Evolutionary conservation across 2,888 invertebrate genomes (phyloP).

Genomic region (Heterodera filipjevi): DNA sequence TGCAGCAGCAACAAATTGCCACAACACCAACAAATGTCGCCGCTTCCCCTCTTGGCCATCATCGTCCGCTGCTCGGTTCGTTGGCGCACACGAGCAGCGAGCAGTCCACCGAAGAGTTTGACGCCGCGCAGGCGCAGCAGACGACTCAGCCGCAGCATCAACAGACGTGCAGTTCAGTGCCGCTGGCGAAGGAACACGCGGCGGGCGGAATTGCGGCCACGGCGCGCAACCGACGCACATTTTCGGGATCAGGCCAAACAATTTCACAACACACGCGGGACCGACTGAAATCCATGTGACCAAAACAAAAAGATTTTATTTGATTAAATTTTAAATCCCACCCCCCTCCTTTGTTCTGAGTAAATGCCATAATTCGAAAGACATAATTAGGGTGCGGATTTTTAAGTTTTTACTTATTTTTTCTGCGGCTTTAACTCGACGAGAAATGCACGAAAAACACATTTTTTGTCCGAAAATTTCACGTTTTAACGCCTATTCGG

Average conservation of each 20-base stretch:
- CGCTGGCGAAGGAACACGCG: constrained; percentile 19
- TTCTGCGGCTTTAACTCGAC: too few relatives aligned
- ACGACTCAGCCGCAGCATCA: constrained; percentile 15
- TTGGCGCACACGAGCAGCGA: constrained; percentile 39
- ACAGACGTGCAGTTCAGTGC: constrained; percentile 21
- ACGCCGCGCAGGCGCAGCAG: constrained; percentile 18
- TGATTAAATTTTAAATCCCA: too few relatives aligned
- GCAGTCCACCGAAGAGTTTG: constrained; percentile 43
- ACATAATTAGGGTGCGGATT: too few relatives aligned
- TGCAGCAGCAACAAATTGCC: constrained; percentile 30
- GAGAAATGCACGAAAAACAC: too few relatives aligned
- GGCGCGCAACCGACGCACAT: constrained; percentile 46
- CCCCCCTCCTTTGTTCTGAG: too few relatives aligned
- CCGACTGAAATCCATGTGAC: constrained; percentile 60
- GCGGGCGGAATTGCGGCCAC: constrained; percentile 21
- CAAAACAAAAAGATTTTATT: too few relatives aligned
- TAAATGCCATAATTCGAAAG: too few relatives aligned
- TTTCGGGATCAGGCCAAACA: constrained; percentile 57
- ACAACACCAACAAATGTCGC: not conserved
- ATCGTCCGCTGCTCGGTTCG: constrained; percentile 29
- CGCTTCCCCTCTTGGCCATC: constrained; percentile 14
- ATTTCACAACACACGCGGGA: constrained; percentile 63
- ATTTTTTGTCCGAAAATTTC: too few relatives aligned
- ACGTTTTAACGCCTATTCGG: too few relatives aligned
- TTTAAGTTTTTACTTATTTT: too few relatives aligned